Evolutionary conservation across 2,797 vertebrate genomes (phyloP).

Genomic region (Bovichtus variegatus): DNA sequence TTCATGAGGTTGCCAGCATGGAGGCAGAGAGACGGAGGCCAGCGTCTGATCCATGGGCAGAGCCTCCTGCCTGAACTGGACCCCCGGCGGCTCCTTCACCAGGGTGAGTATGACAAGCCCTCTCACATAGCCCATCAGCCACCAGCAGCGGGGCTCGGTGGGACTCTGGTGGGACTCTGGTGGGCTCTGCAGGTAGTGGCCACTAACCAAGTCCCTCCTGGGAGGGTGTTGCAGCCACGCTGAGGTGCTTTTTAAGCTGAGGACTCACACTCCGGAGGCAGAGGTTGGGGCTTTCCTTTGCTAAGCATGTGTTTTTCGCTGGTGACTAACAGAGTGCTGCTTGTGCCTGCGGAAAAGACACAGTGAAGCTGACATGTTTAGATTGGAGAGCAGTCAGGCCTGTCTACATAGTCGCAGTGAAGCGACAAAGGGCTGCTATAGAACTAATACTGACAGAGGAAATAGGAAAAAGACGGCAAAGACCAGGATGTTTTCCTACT

Average conservation of each 20-base stretch:
- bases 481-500: conserved; percentile 69
- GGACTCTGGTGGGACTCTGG: conserved; percentile 45
- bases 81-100: conserved; percentile 69
- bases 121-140: conserved; percentile 66
- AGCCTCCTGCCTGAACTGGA: conserved; percentile 62
- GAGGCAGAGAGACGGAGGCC: conserved; percentile 60
- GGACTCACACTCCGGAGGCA: conserved; percentile 48
- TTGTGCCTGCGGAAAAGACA: conserved; percentile 70
- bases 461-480: conserved; percentile 58
- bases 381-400: conserved; percentile 72
- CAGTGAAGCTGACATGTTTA: conserved; percentile 73
- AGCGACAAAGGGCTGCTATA: conserved; percentile 54
- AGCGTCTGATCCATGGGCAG: conserved; percentile 64
- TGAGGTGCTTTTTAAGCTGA: conserved; percentile 66
- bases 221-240: conserved; percentile 52
- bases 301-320: conserved; percentile 70
- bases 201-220: conserved; percentile 57
- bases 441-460: conserved; percentile 67
- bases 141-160: conserved; percentile 51
- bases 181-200: conserved; percentile 58
- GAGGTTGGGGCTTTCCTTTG: conserved; percentile 63
- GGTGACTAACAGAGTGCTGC: conserved; percentile 73
- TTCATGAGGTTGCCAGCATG: conserved; percentile 74
- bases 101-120: conserved; percentile 62
- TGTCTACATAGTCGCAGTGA: conserved; percentile 64